Evolutionary conservation across 2,888 invertebrate genomes (phyloP).

Genomic region (Hesperia comma): DNA sequence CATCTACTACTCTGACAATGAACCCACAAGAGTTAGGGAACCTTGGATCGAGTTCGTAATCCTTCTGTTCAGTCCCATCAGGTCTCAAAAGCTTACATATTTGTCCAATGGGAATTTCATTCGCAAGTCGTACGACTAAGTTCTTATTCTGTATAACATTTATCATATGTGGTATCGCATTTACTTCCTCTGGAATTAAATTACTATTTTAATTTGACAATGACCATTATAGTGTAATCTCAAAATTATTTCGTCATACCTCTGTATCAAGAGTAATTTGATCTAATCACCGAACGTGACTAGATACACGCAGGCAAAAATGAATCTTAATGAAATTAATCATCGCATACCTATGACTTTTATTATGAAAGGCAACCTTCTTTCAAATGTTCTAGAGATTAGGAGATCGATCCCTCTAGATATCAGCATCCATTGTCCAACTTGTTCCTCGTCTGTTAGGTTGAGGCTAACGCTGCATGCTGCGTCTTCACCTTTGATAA

Average conservation of each 20-base stretch:
- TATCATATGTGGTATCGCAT: conserved; percentile 51
- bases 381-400: conserved; percentile 53
- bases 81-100: conserved; percentile 62
- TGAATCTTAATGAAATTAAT: conserved; percentile 43
- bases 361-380: conserved; percentile 60
- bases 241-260: conserved; percentile 37
- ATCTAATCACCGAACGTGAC: conserved; percentile 67
- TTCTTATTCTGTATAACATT: conserved; percentile 57
- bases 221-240: conserved; percentile 5
- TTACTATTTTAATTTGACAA: neutral
- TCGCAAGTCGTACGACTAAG: conserved; percentile 57
- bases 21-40: conserved; percentile 57
- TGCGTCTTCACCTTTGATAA: conserved; percentile 45
- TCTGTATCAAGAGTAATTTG: conserved; percentile 48
- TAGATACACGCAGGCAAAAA: conserved; percentile 53
- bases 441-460: conserved; percentile 51
- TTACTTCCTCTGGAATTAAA: conserved; percentile 56
- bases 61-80: conserved; percentile 42
- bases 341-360: conserved; percentile 62
- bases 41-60: conserved; percentile 47
- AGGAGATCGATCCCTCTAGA: conserved; percentile 50
- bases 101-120: conserved; percentile 49
- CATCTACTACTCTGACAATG: conserved; percentile 51
- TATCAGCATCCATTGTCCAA: conserved; percentile 67
- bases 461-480: conserved; percentile 58